Conservation (phyloP, 23 tunicate species). For the Pegea sp. region DNA sequence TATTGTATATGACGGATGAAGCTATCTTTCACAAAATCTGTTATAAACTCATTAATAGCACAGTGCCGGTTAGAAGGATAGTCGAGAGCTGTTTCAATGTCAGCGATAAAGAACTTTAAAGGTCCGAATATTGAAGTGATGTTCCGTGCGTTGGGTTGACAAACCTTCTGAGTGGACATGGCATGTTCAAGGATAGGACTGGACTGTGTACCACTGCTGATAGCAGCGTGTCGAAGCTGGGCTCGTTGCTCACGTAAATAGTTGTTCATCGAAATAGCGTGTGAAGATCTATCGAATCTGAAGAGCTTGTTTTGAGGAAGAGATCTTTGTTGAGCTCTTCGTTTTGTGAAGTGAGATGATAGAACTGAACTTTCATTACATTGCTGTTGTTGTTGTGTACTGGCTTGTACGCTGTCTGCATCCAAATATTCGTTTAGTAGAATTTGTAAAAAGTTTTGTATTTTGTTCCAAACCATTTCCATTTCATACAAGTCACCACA, state of each 20-base stretch:
- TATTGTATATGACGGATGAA: constrained; percentile 85
- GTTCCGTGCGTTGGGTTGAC: constrained; percentile 79
- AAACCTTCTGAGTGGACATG: constrained; percentile 62
- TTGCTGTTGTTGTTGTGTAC: constrained; percentile 23
- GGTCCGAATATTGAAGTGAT: constrained; percentile 74
- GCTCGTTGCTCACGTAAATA: constrained; percentile 85
- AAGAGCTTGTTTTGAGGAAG: constrained; percentile 47
- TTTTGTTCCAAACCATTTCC: constrained; percentile 84
- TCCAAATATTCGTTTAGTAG: constrained; percentile 75
- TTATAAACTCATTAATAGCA: constrained; percentile 63
- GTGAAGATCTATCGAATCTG: constrained; percentile 84
- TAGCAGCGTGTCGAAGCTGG: constrained; percentile 23
- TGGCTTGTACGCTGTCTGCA: constrained; percentile 58
- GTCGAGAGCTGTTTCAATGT: constrained; percentile 33
- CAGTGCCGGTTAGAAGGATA: constrained; percentile 23
- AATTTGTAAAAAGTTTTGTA: constrained; percentile 61
- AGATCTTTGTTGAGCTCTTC: constrained; percentile 19
- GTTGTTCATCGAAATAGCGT: constrained; percentile 95
- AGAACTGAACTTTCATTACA: constrained; percentile 40
- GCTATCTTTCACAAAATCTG: constrained; percentile 85
- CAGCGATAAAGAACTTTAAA: constrained; percentile 46
- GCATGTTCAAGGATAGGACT: constrained; percentile 44
- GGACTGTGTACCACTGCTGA: constrained; percentile 2
- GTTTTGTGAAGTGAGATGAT: constrained; percentile 58
- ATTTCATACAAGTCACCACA: constrained; percentile 29